Percentiles rank a stretch among this genome's conserved stretches.
Evolutionary conservation across 1,140 invertebrate genomes (phyloP).

Genomic region (Batillaria attramentaria): DNA sequence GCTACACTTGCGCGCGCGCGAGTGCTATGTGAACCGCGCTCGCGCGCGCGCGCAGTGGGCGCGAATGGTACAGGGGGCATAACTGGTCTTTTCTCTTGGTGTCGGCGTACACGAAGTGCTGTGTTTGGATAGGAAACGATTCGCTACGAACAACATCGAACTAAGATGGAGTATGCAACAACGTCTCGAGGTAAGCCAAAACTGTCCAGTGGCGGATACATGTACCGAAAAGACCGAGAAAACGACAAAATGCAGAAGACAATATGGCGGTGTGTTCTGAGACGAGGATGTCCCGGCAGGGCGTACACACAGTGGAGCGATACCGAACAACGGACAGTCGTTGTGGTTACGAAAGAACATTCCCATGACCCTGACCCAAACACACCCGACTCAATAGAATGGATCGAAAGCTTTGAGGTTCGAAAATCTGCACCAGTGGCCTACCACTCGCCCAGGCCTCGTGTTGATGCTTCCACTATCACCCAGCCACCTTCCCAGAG

Average conservation of each 20-base stretch:
- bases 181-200: too few species aligned
- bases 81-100: not conserved
- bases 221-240: slow-evolving; percentile 31
- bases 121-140: not conserved
- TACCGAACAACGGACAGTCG: slow-evolving; percentile 13
- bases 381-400: slow-evolving; percentile 20
- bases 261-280: slow-evolving; percentile 26
- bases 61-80: not conserved
- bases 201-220: slow-evolving; percentile 23
- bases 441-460: slow-evolving; percentile 10
- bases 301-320: slow-evolving; percentile 30
- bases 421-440: slow-evolving; percentile 8
- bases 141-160: not conserved
- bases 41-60: not conserved
- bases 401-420: slow-evolving; percentile 20
- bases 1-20: too few species aligned
- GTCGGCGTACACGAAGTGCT: not conserved
- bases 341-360: slow-evolving; percentile 18
- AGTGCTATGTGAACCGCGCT: too few species aligned
- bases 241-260: slow-evolving; percentile 27
- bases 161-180: not conserved
- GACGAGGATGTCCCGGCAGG: slow-evolving; percentile 22
- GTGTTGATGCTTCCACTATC: slow-evolving; percentile 25
- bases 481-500: too few species aligned
- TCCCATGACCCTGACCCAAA: slow-evolving; percentile 18